Conservation (phyloP, 2,888 invertebrate species). For the Leptodirus hochenwartii region DNA sequence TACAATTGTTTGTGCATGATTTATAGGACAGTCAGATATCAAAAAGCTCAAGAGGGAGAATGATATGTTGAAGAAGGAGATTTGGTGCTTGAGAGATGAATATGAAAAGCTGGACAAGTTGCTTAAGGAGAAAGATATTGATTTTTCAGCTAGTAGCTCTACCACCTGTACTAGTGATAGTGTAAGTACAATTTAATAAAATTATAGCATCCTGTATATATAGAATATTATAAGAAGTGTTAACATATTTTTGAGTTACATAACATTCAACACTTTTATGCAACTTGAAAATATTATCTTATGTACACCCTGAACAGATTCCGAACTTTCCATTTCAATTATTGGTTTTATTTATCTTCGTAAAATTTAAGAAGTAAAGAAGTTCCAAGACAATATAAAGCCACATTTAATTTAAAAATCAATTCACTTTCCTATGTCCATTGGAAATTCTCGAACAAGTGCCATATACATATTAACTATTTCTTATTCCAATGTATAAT, state of each 20-base stretch:
- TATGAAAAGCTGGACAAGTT: constrained; percentile 72
- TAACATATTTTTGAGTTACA: neutral
- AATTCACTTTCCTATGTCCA: neutral
- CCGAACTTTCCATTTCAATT: too few relatives aligned
- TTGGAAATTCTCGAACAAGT: neutral
- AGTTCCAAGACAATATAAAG: too few relatives aligned
- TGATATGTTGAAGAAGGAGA: constrained; percentile 71
- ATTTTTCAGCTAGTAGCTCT: constrained; percentile 30
- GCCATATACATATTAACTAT: too few relatives aligned
- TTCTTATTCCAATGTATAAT: constrained; percentile 7
- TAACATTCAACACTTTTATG: too few relatives aligned
- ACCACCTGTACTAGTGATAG: constrained; percentile 35
- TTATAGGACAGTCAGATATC: constrained; percentile 70
- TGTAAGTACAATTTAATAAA: too few relatives aligned
- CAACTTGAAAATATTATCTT: too few relatives aligned
- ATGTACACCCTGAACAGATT: too few relatives aligned
- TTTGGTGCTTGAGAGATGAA: constrained; percentile 73
- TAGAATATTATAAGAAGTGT: neutral
- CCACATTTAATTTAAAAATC: neutral
- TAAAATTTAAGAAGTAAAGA: too few relatives aligned
- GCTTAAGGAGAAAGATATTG: constrained; percentile 36
- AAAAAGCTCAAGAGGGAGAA: constrained; percentile 77
- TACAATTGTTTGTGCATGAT: too few relatives aligned
- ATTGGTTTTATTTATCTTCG: too few relatives aligned
- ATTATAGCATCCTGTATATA: constrained; percentile 7